These are phyloP conservation scores for Carollia perspicillata DNA, from an alignment of 2,113 vertebrate genomes.

Conservation along the genomic window DNA sequence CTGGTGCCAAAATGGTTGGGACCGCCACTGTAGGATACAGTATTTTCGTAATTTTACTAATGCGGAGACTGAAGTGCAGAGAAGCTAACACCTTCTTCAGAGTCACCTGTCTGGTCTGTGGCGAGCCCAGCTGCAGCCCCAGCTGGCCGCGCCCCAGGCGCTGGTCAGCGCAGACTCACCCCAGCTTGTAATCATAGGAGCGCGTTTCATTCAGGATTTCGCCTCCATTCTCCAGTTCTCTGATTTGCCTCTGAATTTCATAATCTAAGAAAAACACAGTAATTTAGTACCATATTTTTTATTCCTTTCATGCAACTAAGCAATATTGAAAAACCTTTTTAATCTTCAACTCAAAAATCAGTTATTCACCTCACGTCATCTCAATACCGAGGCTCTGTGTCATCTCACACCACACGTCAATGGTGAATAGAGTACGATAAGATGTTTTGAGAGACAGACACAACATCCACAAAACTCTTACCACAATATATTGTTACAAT, in stretches of 20 bases:
- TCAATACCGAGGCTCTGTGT: background rate
- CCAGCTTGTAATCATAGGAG: conserved; percentile 92
- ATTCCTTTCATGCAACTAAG: conserved; percentile 64
- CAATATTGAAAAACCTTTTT: conserved; percentile 55
- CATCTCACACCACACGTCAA: background rate
- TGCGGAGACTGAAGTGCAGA: background rate
- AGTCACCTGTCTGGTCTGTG: accelerated
- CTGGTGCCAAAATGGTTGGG: too few relatives aligned
- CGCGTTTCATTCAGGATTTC: conserved; percentile 94
- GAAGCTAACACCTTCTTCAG: background rate
- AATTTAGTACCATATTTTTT: conserved; percentile 51
- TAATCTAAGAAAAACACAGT: conserved; percentile 87
- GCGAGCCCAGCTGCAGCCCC: background rate
- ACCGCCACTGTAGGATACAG: too few relatives aligned
- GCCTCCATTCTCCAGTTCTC: conserved; percentile 88
- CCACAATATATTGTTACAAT: background rate
- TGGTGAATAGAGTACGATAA: background rate
- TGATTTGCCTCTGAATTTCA: conserved; percentile 96
- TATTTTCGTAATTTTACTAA: background rate
- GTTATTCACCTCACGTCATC: background rate
- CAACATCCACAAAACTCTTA: background rate
- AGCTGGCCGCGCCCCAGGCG: background rate
- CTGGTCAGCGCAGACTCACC: conserved; percentile 84
- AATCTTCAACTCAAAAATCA: conserved; percentile 64
- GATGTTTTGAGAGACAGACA: background rate